Evolutionary conservation across 2,797 vertebrate genomes (phyloP).

Genomic region (Rhynchotus rufescens): DNA sequence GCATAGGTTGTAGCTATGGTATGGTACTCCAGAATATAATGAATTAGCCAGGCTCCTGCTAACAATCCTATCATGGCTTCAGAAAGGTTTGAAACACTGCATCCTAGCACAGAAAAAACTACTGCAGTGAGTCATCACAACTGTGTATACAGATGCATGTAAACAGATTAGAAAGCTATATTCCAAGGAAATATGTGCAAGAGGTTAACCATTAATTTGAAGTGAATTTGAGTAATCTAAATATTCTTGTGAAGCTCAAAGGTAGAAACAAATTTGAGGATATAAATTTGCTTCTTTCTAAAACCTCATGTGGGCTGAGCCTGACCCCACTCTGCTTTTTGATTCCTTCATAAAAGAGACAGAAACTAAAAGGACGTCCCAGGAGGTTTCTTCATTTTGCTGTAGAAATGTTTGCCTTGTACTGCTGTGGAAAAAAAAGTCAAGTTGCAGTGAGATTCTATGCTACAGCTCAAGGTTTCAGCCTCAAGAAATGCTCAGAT

Average conservation of each 20-base stretch:
- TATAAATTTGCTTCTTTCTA: background rate
- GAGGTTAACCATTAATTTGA: background rate
- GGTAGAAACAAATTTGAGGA: background rate
- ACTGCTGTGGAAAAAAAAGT: background rate
- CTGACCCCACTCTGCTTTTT: background rate
- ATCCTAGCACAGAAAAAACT: background rate
- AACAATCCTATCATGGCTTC: background rate
- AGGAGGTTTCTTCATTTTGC: background rate
- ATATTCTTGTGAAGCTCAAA: background rate
- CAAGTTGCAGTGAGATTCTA: background rate
- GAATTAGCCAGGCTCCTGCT: background rate
- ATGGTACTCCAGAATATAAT: background rate
- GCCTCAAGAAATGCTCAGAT: background rate
- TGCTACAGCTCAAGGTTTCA: background rate
- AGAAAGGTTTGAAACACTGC: background rate
- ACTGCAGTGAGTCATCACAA: background rate
- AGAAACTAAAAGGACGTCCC: background rate
- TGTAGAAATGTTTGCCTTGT: background rate
- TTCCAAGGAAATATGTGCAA: background rate
- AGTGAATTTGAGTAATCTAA: background rate
- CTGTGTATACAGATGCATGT: background rate
- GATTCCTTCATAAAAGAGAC: background rate
- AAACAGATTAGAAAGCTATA: constrained; percentile 4
- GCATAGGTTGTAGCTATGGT: background rate
- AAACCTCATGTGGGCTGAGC: background rate